Conservation (phyloP, 2,888 invertebrate genomes). For the Diplazon laetatorius region DNA sequence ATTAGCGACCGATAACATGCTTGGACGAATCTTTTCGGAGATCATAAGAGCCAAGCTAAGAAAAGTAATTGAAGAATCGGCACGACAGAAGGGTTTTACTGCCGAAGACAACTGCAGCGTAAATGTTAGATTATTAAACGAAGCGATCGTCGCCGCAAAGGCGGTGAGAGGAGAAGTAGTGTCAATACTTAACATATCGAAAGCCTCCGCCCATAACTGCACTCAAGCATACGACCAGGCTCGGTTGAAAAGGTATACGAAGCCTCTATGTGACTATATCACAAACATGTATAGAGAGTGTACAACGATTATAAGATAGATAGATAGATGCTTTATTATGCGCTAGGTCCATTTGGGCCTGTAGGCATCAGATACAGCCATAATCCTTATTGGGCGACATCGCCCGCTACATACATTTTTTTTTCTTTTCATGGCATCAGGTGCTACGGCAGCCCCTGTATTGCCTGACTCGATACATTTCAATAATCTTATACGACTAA, state of each 20-base stretch:
- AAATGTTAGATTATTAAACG: conserved; percentile 55
- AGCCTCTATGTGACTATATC: not conserved
- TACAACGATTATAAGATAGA: conserved; percentile 5
- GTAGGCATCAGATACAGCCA: not conserved
- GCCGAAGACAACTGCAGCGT: conserved; percentile 68
- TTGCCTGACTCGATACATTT: too few species aligned
- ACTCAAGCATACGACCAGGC: conserved; percentile 59
- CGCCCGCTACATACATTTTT: too few species aligned
- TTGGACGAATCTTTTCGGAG: conserved; percentile 72
- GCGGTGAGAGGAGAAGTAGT: conserved; percentile 31
- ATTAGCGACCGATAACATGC: conserved; percentile 76
- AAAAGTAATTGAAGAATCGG: conserved; percentile 55
- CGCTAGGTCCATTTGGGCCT: too few species aligned
- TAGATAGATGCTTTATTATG: not conserved
- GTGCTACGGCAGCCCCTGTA: too few species aligned
- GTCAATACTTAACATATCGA: conserved; percentile 59
- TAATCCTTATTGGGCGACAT: too few species aligned
- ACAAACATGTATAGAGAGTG: conserved; percentile 40
- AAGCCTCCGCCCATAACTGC: too few species aligned
- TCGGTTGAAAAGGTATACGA: too few species aligned
- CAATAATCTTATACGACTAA: too few species aligned
- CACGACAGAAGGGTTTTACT: conserved; percentile 76
- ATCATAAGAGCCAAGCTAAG: conserved; percentile 71
- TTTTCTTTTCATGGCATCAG: too few species aligned
- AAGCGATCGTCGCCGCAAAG: conserved; percentile 40